Conservation (phyloP, 2,888 invertebrate genomes). For the Mesorhabditis belari region DNA sequence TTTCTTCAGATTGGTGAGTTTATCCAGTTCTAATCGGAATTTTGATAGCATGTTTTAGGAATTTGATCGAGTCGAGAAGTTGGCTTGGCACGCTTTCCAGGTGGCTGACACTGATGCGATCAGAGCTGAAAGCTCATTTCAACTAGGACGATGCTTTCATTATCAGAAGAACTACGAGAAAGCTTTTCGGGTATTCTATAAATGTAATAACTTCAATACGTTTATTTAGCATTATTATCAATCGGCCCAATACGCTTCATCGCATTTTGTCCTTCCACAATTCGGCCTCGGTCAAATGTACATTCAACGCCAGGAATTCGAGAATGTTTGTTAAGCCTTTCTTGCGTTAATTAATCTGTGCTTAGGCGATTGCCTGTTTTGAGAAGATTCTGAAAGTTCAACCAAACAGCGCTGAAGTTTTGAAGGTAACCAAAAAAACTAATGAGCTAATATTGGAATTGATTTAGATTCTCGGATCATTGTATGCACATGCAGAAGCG, state of each 20-base stretch:
- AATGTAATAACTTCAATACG: slow-evolving; percentile 58
- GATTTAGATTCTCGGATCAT: slow-evolving; percentile 74
- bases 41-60: slow-evolving; percentile 61
- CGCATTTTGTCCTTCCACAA: too few species aligned
- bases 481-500: slow-evolving; percentile 68
- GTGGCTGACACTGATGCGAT: slow-evolving; percentile 98
- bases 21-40: not conserved
- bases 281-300: slow-evolving; percentile 99
- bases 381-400: slow-evolving; percentile 95
- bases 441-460: not conserved
- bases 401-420: slow-evolving; percentile 96
- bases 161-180: slow-evolving; percentile 89
- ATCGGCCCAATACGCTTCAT: too few species aligned
- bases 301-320: slow-evolving; percentile 87
- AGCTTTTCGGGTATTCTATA: slow-evolving; percentile 67
- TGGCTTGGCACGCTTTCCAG: slow-evolving; percentile 93
- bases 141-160: slow-evolving; percentile 85
- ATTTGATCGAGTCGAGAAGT: slow-evolving; percentile 87
- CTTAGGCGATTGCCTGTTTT: slow-evolving; percentile 89
- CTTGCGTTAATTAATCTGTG: not conserved
- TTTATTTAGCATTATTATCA: slow-evolving; percentile 65
- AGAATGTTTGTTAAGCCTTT: slow-evolving; percentile 58
- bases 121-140: slow-evolving; percentile 96
- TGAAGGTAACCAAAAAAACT: slow-evolving; percentile 69
- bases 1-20: slow-evolving; percentile 95